Evolutionary conservation across 2,113 vertebrate genomes (phyloP).

Genomic region (Anhinga rufa): DNA sequence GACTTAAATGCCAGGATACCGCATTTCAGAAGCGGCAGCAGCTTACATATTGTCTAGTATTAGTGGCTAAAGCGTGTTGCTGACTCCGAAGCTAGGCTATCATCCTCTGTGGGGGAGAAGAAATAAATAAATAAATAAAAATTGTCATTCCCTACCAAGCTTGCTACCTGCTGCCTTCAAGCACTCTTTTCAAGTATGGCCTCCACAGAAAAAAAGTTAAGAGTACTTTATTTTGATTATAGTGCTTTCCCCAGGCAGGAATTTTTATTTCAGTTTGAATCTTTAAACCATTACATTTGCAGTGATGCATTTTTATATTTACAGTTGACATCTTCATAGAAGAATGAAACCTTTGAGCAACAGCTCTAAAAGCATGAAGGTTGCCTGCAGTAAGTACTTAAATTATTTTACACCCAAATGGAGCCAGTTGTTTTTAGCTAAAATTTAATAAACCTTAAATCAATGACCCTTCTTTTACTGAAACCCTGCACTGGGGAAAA

Average conservation of each 20-base stretch:
- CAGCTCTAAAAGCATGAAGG: slow-evolving; percentile 70
- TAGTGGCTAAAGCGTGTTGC: not conserved
- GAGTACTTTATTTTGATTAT: slow-evolving; percentile 67
- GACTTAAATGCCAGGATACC: not conserved
- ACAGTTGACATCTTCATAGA: slow-evolving; percentile 78
- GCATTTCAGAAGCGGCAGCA: not conserved
- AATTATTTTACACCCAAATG: slow-evolving; percentile 77
- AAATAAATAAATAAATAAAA: not conserved
- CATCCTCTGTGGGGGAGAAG: not conserved
- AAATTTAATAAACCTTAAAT: slow-evolving; percentile 80
- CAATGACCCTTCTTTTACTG: slow-evolving; percentile 73
- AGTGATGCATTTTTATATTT: slow-evolving; percentile 81
- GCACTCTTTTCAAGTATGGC: not conserved
- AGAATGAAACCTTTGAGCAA: slow-evolving; percentile 72
- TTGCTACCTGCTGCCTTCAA: slow-evolving; percentile 19
- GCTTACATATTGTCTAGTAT: not conserved
- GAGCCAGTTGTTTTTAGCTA: slow-evolving; percentile 75
- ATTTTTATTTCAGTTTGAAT: slow-evolving; percentile 77
- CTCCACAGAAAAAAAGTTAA: slow-evolving; percentile 24
- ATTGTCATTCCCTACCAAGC: not conserved
- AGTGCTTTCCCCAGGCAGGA: slow-evolving; percentile 72
- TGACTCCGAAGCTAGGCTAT: not conserved
- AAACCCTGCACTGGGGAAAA: slow-evolving; percentile 64
- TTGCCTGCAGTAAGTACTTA: slow-evolving; percentile 72
- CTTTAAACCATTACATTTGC: slow-evolving; percentile 73